These are phyloP conservation scores for Lepisosteus osseus DNA, from an alignment of 2,113 vertebrate species.

Conservation along the genomic window DNA sequence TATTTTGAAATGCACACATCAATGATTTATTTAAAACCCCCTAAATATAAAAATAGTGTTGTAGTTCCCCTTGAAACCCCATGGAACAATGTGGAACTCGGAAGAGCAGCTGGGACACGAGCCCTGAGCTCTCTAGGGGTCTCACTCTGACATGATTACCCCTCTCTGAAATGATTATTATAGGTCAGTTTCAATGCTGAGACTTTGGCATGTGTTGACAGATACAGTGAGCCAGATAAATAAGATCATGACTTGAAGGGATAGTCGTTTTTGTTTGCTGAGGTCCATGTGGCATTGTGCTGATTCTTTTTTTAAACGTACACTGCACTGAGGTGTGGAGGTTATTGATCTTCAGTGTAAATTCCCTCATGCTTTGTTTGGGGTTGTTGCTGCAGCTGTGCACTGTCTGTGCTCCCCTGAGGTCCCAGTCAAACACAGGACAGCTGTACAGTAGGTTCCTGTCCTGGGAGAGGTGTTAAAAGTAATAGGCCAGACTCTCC, in stretches of 20 bases:
- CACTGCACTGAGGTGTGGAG: not conserved
- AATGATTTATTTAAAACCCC: too few species aligned
- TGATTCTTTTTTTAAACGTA: not conserved
- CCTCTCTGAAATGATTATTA: constrained; percentile 25
- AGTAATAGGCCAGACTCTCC: too few species aligned
- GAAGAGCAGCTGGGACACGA: constrained; percentile 16
- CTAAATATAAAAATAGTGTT: too few species aligned
- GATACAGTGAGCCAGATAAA: constrained; percentile 9
- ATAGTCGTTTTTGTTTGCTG: not conserved
- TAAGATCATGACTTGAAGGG: constrained; percentile 13
- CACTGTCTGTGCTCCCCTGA: not conserved
- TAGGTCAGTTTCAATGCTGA: constrained; percentile 12
- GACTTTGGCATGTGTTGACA: constrained; percentile 23
- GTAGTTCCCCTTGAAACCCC: not conserved
- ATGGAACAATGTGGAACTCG: not conserved
- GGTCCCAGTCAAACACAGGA: not conserved
- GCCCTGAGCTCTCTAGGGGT: not conserved
- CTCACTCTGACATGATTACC: not conserved
- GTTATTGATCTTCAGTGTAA: not conserved
- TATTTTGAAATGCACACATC: too few species aligned
- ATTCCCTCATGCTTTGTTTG: not conserved
- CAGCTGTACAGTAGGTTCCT: not conserved
- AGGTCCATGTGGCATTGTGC: constrained; percentile 2
- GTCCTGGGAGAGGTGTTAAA: not conserved
- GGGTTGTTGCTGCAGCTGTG: not conserved